phyloP scores from a whole-genome alignment of 2,113 vertebrate species.

The Corydoras sp. region DNA sequence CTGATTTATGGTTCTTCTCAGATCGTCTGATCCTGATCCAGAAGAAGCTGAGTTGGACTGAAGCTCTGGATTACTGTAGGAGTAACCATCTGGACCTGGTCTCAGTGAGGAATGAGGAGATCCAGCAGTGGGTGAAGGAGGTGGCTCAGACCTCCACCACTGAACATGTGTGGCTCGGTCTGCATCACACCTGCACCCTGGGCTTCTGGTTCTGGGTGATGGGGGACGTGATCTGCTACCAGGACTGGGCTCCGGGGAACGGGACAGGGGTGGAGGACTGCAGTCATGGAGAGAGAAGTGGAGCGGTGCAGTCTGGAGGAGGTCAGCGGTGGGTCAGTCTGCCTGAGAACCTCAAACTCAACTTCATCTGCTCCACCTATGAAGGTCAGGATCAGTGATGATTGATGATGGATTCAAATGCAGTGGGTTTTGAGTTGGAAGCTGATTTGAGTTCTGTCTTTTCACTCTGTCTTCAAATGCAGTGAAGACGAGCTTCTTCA shows the following conservation, averaged over 20 bases:
- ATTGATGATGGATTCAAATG: no score
- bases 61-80: constrained; percentile 20
- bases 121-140: constrained; percentile 14
- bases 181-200: constrained; percentile 16
- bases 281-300: neutral
- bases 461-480: no score
- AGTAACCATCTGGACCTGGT: constrained; percentile 17
- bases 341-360: constrained; percentile 6
- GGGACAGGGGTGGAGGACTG: neutral
- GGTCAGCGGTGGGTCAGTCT: constrained; percentile 9
- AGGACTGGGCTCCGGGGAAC: constrained; percentile 14
- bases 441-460: no score
- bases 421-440: no score
- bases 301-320: constrained; percentile 10
- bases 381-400: neutral
- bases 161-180: constrained; percentile 25
- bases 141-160: constrained; percentile 1
- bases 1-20: neutral
- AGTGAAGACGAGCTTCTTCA: no score
- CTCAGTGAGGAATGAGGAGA: constrained; percentile 6
- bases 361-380: constrained; percentile 31
- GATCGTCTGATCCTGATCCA: constrained; percentile 9
- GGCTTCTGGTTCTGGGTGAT: constrained; percentile 26
- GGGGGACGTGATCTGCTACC: constrained; percentile 6
- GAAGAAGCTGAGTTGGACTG: neutral